A percentile compares a stretch with the other conserved stretches of the same genome.
Conservation (phyloP, 2,888 invertebrate species). For the Drosophila maculinotata region DNA sequence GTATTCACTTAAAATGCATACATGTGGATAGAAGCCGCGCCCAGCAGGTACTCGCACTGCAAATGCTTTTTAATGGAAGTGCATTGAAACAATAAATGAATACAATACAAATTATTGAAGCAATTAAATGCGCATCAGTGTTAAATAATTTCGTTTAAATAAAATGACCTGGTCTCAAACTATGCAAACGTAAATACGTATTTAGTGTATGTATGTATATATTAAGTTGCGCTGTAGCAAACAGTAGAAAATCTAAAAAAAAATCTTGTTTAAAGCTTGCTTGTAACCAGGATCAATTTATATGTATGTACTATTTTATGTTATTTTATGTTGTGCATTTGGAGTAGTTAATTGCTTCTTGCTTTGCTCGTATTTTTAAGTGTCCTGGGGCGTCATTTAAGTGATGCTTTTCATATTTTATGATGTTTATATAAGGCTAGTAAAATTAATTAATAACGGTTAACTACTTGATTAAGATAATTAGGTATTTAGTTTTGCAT, state of each 20-base stretch:
- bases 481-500: slow-evolving; percentile 1
- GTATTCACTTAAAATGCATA: not conserved
- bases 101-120: slow-evolving; percentile 32
- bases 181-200: not conserved
- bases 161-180: slow-evolving; percentile 11
- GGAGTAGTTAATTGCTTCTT: too few relatives aligned
- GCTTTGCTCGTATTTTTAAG: too few relatives aligned
- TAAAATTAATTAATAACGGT: slow-evolving; percentile 4
- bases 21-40: not conserved
- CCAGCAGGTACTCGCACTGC: not conserved
- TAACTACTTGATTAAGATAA: slow-evolving; percentile 7
- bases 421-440: not conserved
- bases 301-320: too few relatives aligned
- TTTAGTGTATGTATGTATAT: too few relatives aligned
- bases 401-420: too few relatives aligned
- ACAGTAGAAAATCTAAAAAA: too few relatives aligned
- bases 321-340: too few relatives aligned
- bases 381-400: not conserved
- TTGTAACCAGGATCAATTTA: too few relatives aligned
- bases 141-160: slow-evolving; percentile 40
- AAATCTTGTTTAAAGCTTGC: too few relatives aligned
- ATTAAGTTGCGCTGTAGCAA: too few relatives aligned
- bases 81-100: slow-evolving; percentile 4
- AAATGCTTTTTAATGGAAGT: not conserved
- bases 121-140: slow-evolving; percentile 52